Evolutionary conservation across 23 tunicate genomes (phyloP).

Genomic region (Clavelina lepadiformis): DNA sequence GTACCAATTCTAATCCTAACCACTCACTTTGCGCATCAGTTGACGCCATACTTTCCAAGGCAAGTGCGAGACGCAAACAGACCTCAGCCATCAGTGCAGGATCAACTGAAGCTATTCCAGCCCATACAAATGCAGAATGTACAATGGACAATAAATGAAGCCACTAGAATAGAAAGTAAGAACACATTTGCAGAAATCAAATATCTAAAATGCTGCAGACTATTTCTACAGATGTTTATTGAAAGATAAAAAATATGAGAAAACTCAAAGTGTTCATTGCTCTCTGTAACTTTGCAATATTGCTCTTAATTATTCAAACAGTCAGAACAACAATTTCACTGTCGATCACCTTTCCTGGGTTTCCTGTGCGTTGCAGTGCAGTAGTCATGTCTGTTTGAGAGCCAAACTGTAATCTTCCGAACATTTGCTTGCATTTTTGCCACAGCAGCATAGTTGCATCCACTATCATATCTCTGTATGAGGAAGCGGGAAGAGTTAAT

Average conservation of each 20-base stretch:
- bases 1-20: too few relatives aligned
- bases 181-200: neutral
- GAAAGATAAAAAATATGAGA: too few relatives aligned
- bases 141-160: constrained; percentile 67
- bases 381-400: constrained; percentile 24
- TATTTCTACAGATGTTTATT: neutral
- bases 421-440: constrained; percentile 60
- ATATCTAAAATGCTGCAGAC: neutral
- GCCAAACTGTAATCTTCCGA: constrained; percentile 35
- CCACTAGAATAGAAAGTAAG: constrained; percentile 41
- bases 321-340: neutral
- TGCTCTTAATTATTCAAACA: neutral
- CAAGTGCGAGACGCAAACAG: constrained; percentile 41
- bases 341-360: constrained; percentile 44
- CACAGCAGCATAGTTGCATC: constrained; percentile 72
- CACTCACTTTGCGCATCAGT: neutral
- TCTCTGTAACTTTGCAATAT: neutral
- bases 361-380: constrained; percentile 39
- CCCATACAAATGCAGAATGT: constrained; percentile 53
- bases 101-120: constrained; percentile 63
- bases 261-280: neutral
- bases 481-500: neutral
- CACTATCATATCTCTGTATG: constrained; percentile 76
- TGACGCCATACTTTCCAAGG: constrained; percentile 48
- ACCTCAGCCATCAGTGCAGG: constrained; percentile 72